Evolutionary conservation across 2,888 invertebrate genomes (phyloP).

Genomic region (Falcaria lacertinaria): DNA sequence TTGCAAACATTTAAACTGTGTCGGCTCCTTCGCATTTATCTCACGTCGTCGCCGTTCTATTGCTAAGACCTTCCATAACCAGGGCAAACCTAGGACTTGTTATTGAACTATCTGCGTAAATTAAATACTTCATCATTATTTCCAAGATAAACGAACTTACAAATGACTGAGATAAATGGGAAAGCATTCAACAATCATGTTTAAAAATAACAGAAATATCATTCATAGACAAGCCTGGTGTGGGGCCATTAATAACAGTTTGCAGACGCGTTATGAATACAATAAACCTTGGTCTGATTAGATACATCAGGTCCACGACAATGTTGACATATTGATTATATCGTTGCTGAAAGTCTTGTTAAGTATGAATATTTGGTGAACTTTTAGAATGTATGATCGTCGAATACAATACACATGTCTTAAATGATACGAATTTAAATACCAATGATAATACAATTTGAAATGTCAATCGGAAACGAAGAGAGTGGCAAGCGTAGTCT

Average conservation of each 20-base stretch:
- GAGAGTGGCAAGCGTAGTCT: constrained; percentile 14
- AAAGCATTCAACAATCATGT: not conserved
- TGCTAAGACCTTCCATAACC: constrained; percentile 11
- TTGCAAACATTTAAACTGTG: constrained; percentile 28
- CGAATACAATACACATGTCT: not conserved
- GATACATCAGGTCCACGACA: not conserved
- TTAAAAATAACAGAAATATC: not conserved
- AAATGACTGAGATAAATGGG: not conserved
- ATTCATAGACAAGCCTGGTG: not conserved
- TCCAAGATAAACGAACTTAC: too few relatives aligned
- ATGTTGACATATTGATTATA: too few relatives aligned
- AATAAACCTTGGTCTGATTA: not conserved
- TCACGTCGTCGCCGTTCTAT: constrained; percentile 32
- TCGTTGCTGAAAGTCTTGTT: too few relatives aligned
- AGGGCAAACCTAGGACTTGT: not conserved
- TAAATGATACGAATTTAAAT: constrained; percentile 7
- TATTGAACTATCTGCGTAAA: not conserved
- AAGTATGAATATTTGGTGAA: too few relatives aligned
- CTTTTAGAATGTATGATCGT: too few relatives aligned
- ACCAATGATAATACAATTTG: constrained; percentile 10
- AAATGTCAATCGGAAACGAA: constrained; percentile 13
- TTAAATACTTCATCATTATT: too few relatives aligned
- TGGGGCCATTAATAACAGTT: not conserved
- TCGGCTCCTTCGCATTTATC: constrained; percentile 36
- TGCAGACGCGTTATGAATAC: not conserved